These are phyloP conservation scores for Rhopilema esculentum DNA, from an alignment of 30 jellyfish, hydroid and myxozoan genomes.

Conservation along the genomic window DNA sequence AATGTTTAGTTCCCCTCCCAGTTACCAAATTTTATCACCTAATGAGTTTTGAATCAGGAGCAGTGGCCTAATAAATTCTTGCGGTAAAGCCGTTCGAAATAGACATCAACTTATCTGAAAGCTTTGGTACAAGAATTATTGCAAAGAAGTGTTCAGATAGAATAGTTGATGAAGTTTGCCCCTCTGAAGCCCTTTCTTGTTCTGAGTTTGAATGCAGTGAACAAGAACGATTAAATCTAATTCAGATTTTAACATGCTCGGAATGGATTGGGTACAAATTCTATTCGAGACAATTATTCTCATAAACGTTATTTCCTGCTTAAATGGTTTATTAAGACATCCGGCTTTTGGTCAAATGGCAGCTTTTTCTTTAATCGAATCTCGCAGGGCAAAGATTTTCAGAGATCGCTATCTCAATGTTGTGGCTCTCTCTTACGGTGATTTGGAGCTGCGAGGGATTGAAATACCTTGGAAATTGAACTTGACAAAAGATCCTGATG, in stretches of 20 bases:
- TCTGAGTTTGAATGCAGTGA: background rate
- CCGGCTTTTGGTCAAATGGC: slow-evolving; percentile 69
- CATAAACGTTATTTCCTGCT: slow-evolving; percentile 70
- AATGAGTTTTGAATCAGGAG: no score
- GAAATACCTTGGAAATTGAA: background rate
- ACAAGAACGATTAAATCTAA: background rate
- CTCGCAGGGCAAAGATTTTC: slow-evolving; percentile 25
- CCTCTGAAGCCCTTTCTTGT: background rate
- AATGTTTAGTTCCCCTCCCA: no score
- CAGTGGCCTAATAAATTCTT: no score
- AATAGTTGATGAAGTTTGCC: background rate
- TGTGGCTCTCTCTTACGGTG: slow-evolving; percentile 1
- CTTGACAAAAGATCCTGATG: background rate
- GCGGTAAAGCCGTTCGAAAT: background rate
- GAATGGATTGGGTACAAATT: slow-evolving; percentile 29
- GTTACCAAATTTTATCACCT: no score
- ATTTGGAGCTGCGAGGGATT: background rate
- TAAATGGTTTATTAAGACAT: slow-evolving; percentile 44
- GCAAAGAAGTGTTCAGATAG: background rate
- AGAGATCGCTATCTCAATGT: background rate
- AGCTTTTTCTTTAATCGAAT: slow-evolving; percentile 14
- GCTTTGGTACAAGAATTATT: background rate
- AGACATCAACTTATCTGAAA: background rate
- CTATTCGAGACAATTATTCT: slow-evolving; percentile 35
- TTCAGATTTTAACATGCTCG: slow-evolving; percentile 32